Evolutionary conservation across 2,888 invertebrate genomes (phyloP).

Genomic region (Melipona bicolor): DNA sequence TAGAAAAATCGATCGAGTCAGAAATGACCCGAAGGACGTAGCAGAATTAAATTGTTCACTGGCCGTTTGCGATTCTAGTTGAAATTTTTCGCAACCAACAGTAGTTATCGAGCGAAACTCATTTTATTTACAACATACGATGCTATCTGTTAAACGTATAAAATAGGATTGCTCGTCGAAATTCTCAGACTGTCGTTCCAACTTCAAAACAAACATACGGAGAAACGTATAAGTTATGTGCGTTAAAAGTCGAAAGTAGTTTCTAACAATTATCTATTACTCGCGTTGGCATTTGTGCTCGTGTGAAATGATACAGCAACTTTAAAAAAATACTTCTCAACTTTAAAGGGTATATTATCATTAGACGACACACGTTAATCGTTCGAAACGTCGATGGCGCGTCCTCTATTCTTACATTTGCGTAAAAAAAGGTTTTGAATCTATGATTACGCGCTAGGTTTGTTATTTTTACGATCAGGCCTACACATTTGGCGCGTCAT

Average conservation of each 20-base stretch:
- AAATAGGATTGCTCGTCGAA: conserved; percentile 7
- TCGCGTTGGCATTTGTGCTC: conserved; percentile 12
- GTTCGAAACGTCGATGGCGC: conserved; percentile 19
- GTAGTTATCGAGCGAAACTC: neutral
- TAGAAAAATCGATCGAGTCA: neutral
- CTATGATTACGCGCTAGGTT: conserved; percentile 48
- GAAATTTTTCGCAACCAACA: neutral
- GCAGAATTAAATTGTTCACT: conserved; percentile 17
- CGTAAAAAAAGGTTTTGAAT: conserved; percentile 58
- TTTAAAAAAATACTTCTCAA: conserved; percentile 34
- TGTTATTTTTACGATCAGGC: conserved; percentile 58
- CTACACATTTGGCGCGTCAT: conserved; percentile 62
- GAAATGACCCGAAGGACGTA: neutral
- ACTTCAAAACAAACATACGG: neutral
- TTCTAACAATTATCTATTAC: neutral
- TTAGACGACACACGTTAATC: conserved; percentile 1
- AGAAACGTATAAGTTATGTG: conserved; percentile 25
- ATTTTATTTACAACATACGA: neutral
- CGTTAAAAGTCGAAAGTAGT: conserved; percentile 17
- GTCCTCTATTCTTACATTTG: neutral
- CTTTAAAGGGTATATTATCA: neutral
- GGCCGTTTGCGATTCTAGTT: conserved; percentile 21
- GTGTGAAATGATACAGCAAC: conserved; percentile 8
- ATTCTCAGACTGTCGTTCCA: conserved; percentile 4
- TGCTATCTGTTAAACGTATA: neutral